These are phyloP conservation scores for Diadema setosum DNA, from an alignment of 35 echinoderm and acorn worm species.

Conservation along the genomic window DNA sequence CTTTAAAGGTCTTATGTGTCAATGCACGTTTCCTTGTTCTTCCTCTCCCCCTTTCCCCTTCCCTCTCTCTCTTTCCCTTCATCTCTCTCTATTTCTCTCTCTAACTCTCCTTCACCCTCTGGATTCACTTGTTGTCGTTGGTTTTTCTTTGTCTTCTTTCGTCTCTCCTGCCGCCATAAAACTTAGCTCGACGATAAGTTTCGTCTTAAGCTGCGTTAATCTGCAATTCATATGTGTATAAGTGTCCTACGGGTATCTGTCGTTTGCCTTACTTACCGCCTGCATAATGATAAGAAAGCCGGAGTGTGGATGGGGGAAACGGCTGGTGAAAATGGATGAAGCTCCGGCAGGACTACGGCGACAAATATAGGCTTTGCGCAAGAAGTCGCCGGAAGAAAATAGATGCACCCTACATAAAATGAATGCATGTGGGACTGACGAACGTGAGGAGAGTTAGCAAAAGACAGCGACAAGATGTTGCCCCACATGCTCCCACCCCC, in stretches of 20 bases:
- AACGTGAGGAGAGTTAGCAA: background rate
- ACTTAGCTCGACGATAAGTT: background rate
- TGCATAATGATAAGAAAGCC: background rate
- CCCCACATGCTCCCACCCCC: too few relatives aligned
- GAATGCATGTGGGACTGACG: slow-evolving; percentile 6
- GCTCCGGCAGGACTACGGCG: background rate
- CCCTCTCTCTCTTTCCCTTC: background rate
- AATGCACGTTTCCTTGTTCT: background rate
- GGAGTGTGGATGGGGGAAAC: too few relatives aligned
- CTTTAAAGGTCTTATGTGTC: too few relatives aligned
- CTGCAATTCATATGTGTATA: slow-evolving; percentile 15
- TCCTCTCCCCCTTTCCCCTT: background rate
- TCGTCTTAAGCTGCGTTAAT: background rate
- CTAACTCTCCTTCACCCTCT: background rate
- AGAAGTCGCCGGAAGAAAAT: background rate
- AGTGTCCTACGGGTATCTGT: background rate
- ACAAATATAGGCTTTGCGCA: background rate
- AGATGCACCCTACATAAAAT: slow-evolving; percentile 3
- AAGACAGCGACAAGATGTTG: too few relatives aligned
- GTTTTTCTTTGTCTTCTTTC: too few relatives aligned
- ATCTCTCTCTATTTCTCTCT: background rate
- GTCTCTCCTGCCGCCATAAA: background rate
- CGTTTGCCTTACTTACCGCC: background rate
- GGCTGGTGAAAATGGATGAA: slow-evolving; percentile 15
- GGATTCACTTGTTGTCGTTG: slow-evolving; percentile 3